Evolutionary conservation across 2,113 vertebrate genomes (phyloP).

Genomic region (Semicossyphus pulcher): DNA sequence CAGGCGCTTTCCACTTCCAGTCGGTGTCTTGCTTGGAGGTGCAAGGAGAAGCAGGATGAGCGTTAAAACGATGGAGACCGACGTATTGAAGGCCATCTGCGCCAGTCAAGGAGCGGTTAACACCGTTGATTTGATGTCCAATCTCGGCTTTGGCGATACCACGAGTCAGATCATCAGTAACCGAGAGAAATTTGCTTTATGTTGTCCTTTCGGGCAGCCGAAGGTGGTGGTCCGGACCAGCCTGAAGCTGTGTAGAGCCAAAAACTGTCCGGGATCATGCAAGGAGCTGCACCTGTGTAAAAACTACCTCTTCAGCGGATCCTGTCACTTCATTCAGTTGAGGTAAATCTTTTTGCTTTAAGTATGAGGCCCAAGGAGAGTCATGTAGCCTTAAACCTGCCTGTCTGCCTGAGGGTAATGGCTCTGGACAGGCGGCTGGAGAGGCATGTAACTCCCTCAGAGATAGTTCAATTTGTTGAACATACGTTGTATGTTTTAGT

Average conservation of each 20-base stretch:
- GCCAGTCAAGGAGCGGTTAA: slow-evolving; percentile 49
- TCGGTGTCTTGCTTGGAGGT: fast-evolving
- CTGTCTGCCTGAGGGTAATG: too few species aligned
- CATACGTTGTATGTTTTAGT: too few species aligned
- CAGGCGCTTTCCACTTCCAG: not conserved
- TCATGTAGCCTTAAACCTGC: too few species aligned
- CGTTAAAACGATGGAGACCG: not conserved
- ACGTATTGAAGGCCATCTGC: slow-evolving; percentile 57
- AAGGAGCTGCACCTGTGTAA: slow-evolving; percentile 76
- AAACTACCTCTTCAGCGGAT: slow-evolving; percentile 57
- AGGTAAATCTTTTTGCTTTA: slow-evolving; percentile 12
- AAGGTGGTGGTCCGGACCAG: slow-evolving; percentile 69
- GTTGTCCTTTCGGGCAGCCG: not conserved
- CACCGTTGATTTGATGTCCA: slow-evolving; percentile 17
- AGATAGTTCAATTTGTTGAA: too few species aligned
- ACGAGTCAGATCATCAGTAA: not conserved
- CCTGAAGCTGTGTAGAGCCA: slow-evolving; percentile 61
- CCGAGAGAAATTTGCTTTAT: slow-evolving; percentile 9
- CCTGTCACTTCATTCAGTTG: not conserved
- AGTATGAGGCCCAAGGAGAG: not conserved
- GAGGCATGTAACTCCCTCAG: too few species aligned
- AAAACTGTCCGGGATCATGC: slow-evolving; percentile 64
- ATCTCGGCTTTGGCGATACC: fast-evolving
- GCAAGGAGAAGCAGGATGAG: not conserved
- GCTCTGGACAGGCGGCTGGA: too few species aligned